A percentile compares a stretch with the other conserved stretches of the same genome.
phyloP scores from a whole-genome alignment of 1,140 invertebrate genomes.

The Pentalonia nigronervosa region DNA sequence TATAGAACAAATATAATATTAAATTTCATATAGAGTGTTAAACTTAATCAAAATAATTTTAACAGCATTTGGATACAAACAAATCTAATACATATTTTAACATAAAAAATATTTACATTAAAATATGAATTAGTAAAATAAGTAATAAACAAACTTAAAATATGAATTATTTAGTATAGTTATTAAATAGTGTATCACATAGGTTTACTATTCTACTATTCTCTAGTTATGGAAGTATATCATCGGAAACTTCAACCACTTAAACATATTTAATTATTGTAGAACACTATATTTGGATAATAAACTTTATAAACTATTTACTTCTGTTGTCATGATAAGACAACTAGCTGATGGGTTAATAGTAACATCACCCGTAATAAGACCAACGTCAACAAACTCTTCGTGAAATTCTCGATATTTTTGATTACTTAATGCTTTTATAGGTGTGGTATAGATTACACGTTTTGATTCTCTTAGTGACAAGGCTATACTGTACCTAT shows the following conservation, averaged over 20 bases:
- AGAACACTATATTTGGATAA: neutral
- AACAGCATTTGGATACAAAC: neutral
- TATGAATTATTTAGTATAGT: too few species aligned
- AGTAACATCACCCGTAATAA: constrained; percentile 98
- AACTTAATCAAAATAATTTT: neutral
- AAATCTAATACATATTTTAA: neutral
- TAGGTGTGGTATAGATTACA: constrained; percentile 99
- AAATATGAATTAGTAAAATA: too few species aligned
- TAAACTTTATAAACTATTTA: constrained; percentile 63
- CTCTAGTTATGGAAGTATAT: neutral
- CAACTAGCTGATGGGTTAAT: constrained; percentile 97
- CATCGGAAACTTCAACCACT: neutral
- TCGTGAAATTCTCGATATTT: constrained; percentile 98
- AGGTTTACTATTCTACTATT: neutral
- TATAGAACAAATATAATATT: neutral
- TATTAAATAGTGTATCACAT: neutral
- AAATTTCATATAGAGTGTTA: neutral
- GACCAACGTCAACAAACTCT: constrained; percentile 96
- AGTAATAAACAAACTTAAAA: neutral
- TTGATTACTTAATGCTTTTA: constrained; percentile 99
- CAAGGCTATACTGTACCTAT: constrained; percentile 76
- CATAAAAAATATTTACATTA: too few species aligned
- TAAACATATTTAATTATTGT: neutral
- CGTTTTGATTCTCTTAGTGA: constrained; percentile 79
- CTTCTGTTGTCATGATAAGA: constrained; percentile 99